Evolutionary conservation across 2,888 invertebrate genomes (phyloP), one percentile per base, ranked within the genome.

Genomic region (Rhimphoctona megacephalus): DNA sequence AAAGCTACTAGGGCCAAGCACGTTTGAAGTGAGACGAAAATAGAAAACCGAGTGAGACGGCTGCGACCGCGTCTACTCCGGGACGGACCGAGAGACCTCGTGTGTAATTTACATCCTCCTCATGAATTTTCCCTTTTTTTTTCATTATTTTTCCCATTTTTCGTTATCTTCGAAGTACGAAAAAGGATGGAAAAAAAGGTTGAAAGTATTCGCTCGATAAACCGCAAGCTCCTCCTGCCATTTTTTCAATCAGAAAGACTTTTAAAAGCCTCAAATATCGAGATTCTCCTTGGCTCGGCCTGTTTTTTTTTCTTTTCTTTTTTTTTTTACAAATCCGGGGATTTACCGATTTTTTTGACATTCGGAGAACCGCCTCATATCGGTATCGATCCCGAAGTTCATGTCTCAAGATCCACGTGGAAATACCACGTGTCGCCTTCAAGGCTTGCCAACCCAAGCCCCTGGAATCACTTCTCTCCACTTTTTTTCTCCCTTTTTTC

Each of bases 11-110:
- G 89, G 88, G 87, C 89, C 88, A 90, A 87, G 85, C 87, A 61
- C 88, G 89, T 90, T 90, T 89, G 77, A 90, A 92, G 92, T 91
- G 91, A 92, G 92, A 94, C 92, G 91, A 93, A 93, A 94, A 93
- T 93, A 93, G 93, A 91, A 80, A 81, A 85, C 79, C 77, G 78
- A 81, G 85, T 83, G 88, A 91, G 90, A 81, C 73, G 86, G 85
- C 80, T 69, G 66, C 79, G 74, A 22, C 64, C 36, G 54, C 83
- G 74, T 30, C 57, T 73, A 67, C 78, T 67, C 69, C 69, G 72
- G 81, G 80, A 67, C 83, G 64, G 25, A 57, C 49, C 61, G 39
- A 64, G 39, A 43, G 77, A 33, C 39, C 22, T 82, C 79, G 61
- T 79, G 69, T 81, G 57, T 73, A 77, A 86, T 86, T 83, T 81